Evolutionary conservation across 2,888 invertebrate species (phyloP).

Genomic region (Euclidia mi): DNA sequence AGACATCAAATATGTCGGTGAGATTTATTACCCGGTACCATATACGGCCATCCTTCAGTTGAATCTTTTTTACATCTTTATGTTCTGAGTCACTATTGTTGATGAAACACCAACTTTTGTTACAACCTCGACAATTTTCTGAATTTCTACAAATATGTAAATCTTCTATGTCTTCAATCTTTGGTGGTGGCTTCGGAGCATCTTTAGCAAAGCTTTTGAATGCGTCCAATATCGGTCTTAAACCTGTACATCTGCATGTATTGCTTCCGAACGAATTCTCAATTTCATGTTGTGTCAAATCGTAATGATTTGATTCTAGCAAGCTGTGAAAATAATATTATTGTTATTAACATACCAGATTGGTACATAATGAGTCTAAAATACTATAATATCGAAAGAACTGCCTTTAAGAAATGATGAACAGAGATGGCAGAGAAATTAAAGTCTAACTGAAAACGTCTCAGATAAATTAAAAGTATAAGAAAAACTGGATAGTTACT

Average conservation of each 20-base stretch:
- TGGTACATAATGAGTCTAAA: too few species aligned
- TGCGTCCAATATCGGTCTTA: slow-evolving; percentile 91
- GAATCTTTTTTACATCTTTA: slow-evolving; percentile 59
- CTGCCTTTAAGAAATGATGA: too few species aligned
- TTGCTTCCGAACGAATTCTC: slow-evolving; percentile 93
- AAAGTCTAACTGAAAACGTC: too few species aligned
- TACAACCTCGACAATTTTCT: slow-evolving; percentile 47
- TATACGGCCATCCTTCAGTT: slow-evolving; percentile 71
- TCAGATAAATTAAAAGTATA: too few species aligned
- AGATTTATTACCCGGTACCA: slow-evolving; percentile 89
- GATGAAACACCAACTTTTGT: slow-evolving; percentile 69
- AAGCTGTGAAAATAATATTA: slow-evolving; percentile 64
- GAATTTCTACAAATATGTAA: slow-evolving; percentile 60
- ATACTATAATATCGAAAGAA: too few species aligned
- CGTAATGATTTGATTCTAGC: slow-evolving; percentile 60
- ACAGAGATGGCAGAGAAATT: too few species aligned
- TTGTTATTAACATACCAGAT: background rate
- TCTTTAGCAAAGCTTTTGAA: slow-evolving; percentile 91
- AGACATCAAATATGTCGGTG: slow-evolving; percentile 85
- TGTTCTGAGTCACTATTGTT: slow-evolving; percentile 57
- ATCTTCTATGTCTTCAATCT: slow-evolving; percentile 73
- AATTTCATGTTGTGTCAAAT: slow-evolving; percentile 90
- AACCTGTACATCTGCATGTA: slow-evolving; percentile 93
- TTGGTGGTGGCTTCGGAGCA: slow-evolving; percentile 62
- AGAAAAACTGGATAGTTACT: too few species aligned